Evolutionary conservation across 2,888 invertebrate species (phyloP).

Genomic region (Drosophila eohydei): DNA sequence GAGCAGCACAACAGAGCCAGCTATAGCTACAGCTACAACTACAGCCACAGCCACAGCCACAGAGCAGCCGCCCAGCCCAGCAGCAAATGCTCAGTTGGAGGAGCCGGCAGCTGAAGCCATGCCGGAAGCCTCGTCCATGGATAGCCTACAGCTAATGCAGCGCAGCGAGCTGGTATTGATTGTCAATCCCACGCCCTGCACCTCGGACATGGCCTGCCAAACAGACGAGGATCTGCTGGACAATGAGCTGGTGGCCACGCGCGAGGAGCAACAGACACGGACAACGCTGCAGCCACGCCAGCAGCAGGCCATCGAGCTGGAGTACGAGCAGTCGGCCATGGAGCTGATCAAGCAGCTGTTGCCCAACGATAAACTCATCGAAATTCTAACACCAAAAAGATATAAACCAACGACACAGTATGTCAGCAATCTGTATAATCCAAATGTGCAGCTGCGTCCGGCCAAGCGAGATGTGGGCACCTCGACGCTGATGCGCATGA

Average conservation of each 20-base stretch:
- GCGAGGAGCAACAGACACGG: constrained; percentile 75
- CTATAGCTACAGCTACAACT: constrained; percentile 3
- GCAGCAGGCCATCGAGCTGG: constrained; percentile 90
- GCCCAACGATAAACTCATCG: constrained; percentile 88
- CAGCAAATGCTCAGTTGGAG: constrained; percentile 12
- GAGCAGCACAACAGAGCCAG: constrained; percentile 11
- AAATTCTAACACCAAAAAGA: constrained; percentile 85
- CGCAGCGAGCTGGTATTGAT: constrained; percentile 88
- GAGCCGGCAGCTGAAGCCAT: constrained; percentile 13
- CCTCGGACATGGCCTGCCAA: constrained; percentile 88
- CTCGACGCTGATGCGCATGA: constrained; percentile 83
- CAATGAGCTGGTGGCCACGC: constrained; percentile 72
- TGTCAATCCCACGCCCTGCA: constrained; percentile 86
- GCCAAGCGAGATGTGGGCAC: constrained; percentile 85
- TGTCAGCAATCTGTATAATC: constrained; percentile 84
- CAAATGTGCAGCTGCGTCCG: constrained; percentile 82
- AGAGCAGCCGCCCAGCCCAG: constrained; percentile 20
- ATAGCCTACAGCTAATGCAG: constrained; percentile 87
- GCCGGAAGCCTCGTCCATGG: constrained; percentile 62
- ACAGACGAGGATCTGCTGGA: constrained; percentile 86
- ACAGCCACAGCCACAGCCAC: constrained; percentile 11
- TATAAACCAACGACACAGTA: constrained; percentile 83
- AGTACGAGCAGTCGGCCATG: constrained; percentile 90
- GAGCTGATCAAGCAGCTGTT: constrained; percentile 88
- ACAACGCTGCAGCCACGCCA: constrained; percentile 86